These are phyloP conservation scores for Phoebastria nigripes DNA, from an alignment of 2,797 vertebrate genomes.

Conservation along the genomic window DNA sequence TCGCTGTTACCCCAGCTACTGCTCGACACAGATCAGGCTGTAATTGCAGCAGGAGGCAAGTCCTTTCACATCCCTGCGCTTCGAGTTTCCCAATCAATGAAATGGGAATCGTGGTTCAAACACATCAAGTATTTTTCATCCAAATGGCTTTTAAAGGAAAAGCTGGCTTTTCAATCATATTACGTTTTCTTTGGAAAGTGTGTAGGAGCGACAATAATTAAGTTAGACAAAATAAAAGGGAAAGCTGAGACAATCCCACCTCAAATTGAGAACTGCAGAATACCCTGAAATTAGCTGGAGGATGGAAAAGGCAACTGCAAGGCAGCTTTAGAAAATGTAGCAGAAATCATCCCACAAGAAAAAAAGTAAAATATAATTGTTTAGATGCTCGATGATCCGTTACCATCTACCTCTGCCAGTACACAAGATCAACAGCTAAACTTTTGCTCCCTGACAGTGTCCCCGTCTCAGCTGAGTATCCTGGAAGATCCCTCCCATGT, in stretches of 20 bases:
- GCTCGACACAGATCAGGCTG: fast-evolving
- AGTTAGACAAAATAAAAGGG: not conserved
- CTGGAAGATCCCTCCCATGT: not conserved
- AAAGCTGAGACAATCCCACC: not conserved
- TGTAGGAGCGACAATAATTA: not conserved
- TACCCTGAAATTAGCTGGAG: not conserved
- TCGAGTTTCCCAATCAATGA: not conserved
- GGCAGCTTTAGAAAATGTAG: not conserved
- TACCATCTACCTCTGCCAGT: not conserved
- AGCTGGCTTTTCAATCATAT: not conserved
- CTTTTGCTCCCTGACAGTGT: not conserved
- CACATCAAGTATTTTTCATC: not conserved
- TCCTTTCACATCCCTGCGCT: not conserved
- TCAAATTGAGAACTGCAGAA: not conserved
- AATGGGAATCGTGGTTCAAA: not conserved
- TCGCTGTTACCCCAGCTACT: not conserved
- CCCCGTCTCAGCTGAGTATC: fast-evolving
- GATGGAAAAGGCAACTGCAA: not conserved
- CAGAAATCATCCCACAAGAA: not conserved
- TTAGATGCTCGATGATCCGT: not conserved
- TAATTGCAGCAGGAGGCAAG: not conserved
- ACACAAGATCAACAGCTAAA: not conserved
- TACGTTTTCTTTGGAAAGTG: not conserved
- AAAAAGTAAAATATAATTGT: not conserved
- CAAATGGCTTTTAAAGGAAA: not conserved